Evolutionary conservation across 2,888 invertebrate genomes (phyloP).

Genomic region (Melipona beecheii): DNA sequence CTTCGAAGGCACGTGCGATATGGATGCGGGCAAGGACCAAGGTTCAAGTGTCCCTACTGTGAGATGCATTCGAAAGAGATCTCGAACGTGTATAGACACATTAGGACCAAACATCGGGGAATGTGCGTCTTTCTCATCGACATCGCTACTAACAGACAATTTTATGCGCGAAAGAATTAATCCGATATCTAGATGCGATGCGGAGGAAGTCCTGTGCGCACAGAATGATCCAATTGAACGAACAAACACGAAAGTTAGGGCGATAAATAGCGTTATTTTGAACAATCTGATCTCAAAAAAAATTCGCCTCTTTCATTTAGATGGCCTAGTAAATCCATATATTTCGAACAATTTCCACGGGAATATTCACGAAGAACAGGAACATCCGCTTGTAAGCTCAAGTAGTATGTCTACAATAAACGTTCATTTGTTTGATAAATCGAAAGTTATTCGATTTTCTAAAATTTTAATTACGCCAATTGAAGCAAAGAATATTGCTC

Average conservation of each 20-base stretch:
- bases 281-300: background rate
- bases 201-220: background rate
- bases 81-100: constrained; percentile 70
- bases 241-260: background rate
- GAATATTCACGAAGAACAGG: background rate
- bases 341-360: background rate
- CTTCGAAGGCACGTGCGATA: constrained; percentile 67
- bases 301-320: background rate
- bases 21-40: constrained; percentile 71
- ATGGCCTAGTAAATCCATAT: background rate
- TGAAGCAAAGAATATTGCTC: background rate
- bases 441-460: background rate
- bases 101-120: constrained; percentile 59
- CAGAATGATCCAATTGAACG: background rate
- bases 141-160: constrained; percentile 41
- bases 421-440: constrained; percentile 3
- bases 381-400: background rate
- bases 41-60: constrained; percentile 70
- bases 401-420: constrained; percentile 29
- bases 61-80: constrained; percentile 49
- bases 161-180: constrained; percentile 48
- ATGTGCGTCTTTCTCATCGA: constrained; percentile 47
- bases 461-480: background rate
- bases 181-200: too few species aligned
- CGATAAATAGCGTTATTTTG: background rate